A percentile compares a stretch with the other conserved stretches of the same genome.
Conservation (phyloP, 37 sponge, comb jelly and placozoan species). For the Agelas oroides region DNA sequence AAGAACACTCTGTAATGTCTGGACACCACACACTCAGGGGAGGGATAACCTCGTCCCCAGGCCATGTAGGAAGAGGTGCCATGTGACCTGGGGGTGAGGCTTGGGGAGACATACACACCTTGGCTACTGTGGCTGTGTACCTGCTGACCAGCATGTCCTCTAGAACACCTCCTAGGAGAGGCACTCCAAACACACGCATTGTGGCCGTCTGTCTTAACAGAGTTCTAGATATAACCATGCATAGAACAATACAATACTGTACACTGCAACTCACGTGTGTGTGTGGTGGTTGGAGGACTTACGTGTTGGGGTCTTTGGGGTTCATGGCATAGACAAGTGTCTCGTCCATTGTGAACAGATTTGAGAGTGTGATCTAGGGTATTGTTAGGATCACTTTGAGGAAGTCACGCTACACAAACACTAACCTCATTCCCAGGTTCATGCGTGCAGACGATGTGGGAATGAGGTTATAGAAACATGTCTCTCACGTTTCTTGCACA, state of each 20-base stretch:
- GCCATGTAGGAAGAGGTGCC: too few species aligned
- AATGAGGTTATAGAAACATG: not conserved
- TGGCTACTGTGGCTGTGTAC: conserved; percentile 46
- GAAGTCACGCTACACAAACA: not conserved
- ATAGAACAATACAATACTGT: not conserved
- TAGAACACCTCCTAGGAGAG: conserved; percentile 47
- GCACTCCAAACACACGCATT: conserved; percentile 53
- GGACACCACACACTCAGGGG: too few species aligned
- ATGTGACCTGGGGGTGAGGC: too few species aligned
- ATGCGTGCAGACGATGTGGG: too few species aligned
- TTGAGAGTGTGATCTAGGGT: conserved; percentile 25
- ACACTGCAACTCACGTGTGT: not conserved
- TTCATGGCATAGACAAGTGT: conserved; percentile 42
- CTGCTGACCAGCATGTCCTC: conserved; percentile 37
- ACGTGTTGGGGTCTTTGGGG: conserved; percentile 56
- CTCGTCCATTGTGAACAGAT: conserved; percentile 58
- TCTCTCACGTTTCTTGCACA: conserved; percentile 66
- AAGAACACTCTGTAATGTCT: too few species aligned
- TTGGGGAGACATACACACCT: conserved; percentile 8
- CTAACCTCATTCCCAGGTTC: too few species aligned
- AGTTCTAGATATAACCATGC: conserved; percentile 20
- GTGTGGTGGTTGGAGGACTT: conserved; percentile 1
- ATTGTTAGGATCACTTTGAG: not conserved
- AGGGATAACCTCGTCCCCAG: too few species aligned
- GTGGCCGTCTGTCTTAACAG: conserved; percentile 44